A percentile compares a stretch with the other conserved stretches of the same genome.
phyloP scores from a whole-genome alignment of 2,113 vertebrate species.

The Mohoua ochrocephala region DNA sequence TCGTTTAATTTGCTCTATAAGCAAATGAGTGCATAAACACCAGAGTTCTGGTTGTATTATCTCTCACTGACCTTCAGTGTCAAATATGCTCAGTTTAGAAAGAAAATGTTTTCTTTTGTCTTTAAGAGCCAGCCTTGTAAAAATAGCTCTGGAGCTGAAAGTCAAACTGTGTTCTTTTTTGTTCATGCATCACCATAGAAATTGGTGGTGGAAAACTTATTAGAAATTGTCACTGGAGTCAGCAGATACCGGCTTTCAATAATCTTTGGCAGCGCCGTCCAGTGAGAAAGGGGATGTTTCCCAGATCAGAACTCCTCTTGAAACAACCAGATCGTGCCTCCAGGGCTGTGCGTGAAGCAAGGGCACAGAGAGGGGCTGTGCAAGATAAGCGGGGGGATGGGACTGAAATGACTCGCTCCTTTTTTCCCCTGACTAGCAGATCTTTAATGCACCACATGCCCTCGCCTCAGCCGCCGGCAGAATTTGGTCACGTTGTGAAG shows the following conservation, averaged over 20 bases:
- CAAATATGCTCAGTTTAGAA: background rate
- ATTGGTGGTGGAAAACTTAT: slow-evolving; percentile 32
- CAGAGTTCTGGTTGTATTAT: background rate
- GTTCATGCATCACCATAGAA: slow-evolving; percentile 21
- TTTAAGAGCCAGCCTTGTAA: slow-evolving; percentile 7
- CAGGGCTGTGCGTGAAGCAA: background rate
- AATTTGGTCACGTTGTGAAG: background rate
- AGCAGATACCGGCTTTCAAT: background rate
- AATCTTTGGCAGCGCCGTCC: background rate
- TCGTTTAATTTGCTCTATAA: background rate
- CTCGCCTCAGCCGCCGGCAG: background rate
- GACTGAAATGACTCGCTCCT: background rate
- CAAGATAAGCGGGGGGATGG: fast-evolving
- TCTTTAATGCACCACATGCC: background rate
- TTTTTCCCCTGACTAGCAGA: background rate
- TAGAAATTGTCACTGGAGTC: slow-evolving; percentile 13
- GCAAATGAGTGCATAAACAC: background rate
- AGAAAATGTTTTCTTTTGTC: slow-evolving; percentile 27
- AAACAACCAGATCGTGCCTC: background rate
- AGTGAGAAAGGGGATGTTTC: background rate
- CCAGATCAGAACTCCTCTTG: background rate
- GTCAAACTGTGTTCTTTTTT: slow-evolving; percentile 4
- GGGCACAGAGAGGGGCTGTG: background rate
- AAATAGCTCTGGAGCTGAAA: slow-evolving; percentile 23
- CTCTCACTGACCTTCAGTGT: background rate